Evolutionary conservation across 1,140 invertebrate genomes (phyloP).

Genomic region (Caerostris extrusa): DNA sequence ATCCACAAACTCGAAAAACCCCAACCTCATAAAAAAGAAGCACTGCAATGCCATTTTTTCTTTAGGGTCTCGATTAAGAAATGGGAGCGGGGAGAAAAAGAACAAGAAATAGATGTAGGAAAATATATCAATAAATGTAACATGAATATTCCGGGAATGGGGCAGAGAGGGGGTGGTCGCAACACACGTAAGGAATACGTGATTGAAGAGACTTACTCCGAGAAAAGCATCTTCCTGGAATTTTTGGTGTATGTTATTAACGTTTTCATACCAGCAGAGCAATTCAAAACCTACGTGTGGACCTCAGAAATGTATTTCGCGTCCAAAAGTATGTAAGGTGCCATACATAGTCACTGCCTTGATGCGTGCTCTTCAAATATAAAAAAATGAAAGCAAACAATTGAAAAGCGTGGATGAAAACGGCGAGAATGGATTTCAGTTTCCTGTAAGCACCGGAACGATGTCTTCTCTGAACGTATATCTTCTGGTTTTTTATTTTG

Average conservation of each 20-base stretch:
- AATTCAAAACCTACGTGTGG: constrained; percentile 48
- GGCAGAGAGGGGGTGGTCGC: background rate
- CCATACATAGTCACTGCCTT: constrained; percentile 34
- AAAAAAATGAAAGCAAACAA: constrained; percentile 17
- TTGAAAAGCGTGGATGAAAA: background rate
- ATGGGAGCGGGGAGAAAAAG: background rate
- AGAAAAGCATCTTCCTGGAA: constrained; percentile 18
- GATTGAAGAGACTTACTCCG: constrained; percentile 9
- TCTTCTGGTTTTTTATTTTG: background rate
- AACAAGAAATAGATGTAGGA: background rate
- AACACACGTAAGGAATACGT: constrained; percentile 8
- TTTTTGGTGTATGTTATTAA: constrained; percentile 35
- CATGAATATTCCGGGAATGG: background rate
- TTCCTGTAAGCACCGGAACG: constrained; percentile 13
- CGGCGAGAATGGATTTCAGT: constrained; percentile 31
- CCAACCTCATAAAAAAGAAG: background rate
- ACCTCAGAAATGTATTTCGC: constrained; percentile 19
- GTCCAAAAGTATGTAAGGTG: background rate
- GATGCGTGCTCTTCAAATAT: constrained; percentile 10
- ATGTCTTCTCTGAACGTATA: constrained; percentile 44
- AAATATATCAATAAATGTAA: constrained; percentile 34
- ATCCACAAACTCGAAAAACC: background rate
- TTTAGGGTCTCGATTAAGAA: constrained; percentile 2
- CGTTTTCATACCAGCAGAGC: constrained; percentile 17
- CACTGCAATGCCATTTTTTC: background rate